phyloP scores from a whole-genome alignment of 2,888 invertebrate genomes.

The Drosophila ustulata region DNA sequence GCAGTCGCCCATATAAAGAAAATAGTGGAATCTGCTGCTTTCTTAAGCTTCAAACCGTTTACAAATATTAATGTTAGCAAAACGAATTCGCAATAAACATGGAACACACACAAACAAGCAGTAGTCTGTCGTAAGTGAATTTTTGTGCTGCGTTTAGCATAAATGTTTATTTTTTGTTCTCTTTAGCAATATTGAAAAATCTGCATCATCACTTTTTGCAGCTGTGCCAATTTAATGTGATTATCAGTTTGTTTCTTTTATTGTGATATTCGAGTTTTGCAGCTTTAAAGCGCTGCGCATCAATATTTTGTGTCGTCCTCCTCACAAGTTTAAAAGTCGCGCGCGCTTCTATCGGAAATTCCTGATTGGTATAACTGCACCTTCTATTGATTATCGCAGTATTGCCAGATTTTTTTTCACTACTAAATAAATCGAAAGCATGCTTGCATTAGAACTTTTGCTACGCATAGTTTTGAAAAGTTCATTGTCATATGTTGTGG shows the following conservation, averaged over 20 bases:
- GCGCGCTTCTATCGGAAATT: constrained; percentile 1
- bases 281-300: constrained; percentile 18
- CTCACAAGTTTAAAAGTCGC: neutral
- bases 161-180: constrained; percentile 17
- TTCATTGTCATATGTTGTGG: neutral
- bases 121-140: constrained; percentile 11
- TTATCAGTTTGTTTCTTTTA: constrained; percentile 62
- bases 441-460: neutral
- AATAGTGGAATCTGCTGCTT: constrained; percentile 23
- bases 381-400: constrained; percentile 1
- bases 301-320: neutral
- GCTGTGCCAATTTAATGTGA: constrained; percentile 59
- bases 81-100: constrained; percentile 63
- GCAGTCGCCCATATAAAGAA: constrained; percentile 84
- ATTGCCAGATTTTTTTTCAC: constrained; percentile 28
- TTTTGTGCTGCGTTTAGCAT: constrained; percentile 56
- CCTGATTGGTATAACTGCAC: neutral
- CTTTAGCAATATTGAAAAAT: constrained; percentile 20
- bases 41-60: constrained; percentile 46
- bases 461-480: neutral
- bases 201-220: constrained; percentile 57
- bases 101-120: constrained; percentile 43
- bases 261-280: constrained; percentile 35
- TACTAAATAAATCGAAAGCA: neutral
- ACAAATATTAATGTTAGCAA: constrained; percentile 58